Percentiles rank a stretch among this genome's conserved stretches.
Evolutionary conservation across 2,888 invertebrate genomes (phyloP).

Genomic region (Protophormia terraenovae): DNA sequence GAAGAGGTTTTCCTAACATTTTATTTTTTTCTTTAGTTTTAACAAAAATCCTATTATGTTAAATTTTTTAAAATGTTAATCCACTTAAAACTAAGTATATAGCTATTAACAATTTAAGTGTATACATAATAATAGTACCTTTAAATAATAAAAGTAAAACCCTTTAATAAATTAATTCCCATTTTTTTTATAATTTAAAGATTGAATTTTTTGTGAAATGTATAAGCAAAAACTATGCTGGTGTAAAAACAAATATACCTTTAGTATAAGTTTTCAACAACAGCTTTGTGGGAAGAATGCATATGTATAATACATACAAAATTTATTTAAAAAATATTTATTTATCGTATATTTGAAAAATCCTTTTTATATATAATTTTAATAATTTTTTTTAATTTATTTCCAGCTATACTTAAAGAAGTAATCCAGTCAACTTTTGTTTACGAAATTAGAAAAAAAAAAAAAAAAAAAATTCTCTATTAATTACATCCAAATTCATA

Average conservation of each 20-base stretch:
- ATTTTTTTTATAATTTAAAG: conserved; percentile 22
- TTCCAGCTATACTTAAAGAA: too few species aligned
- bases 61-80: background rate
- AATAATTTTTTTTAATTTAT: too few species aligned
- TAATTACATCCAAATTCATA: background rate
- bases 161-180: conserved; percentile 40
- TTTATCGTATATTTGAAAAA: too few species aligned
- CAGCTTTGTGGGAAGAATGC: too few species aligned
- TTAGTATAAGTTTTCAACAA: too few species aligned
- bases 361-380: too few species aligned
- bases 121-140: background rate
- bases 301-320: too few species aligned
- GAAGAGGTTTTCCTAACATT: background rate
- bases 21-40: background rate
- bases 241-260: background rate
- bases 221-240: background rate
- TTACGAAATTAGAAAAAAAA: too few species aligned
- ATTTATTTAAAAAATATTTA: too few species aligned
- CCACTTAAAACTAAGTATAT: background rate
- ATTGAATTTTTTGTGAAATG: conserved; percentile 18
- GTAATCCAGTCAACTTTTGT: too few species aligned
- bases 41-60: background rate
- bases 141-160: conserved; percentile 26
- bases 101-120: conserved; percentile 37
- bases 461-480: too few species aligned